Evolutionary conservation across 2,797 vertebrate species (phyloP).

Genomic region (Sebastes aleutianus): DNA sequence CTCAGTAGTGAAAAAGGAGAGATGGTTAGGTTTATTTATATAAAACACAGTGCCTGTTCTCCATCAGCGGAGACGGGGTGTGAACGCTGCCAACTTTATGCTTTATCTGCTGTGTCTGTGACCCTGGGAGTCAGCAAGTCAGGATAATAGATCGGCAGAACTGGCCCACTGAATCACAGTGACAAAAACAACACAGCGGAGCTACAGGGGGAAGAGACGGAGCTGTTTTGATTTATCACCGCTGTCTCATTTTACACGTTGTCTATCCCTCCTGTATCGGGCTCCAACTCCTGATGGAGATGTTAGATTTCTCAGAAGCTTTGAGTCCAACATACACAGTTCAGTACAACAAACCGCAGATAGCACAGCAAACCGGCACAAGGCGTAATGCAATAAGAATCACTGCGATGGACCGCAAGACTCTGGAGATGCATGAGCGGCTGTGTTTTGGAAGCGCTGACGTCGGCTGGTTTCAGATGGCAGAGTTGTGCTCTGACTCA

Average conservation of each 20-base stretch:
- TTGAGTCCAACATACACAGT: constrained; percentile 16
- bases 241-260: constrained; percentile 29
- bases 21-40: constrained; percentile 48
- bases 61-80: constrained; percentile 40
- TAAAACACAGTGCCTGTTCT: constrained; percentile 46
- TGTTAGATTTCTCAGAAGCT: constrained; percentile 19
- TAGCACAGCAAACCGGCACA: constrained; percentile 1
- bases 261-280: not conserved
- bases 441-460: constrained; percentile 19
- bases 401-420: not conserved
- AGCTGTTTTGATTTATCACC: constrained; percentile 31
- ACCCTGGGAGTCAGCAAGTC: constrained; percentile 15
- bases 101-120: constrained; percentile 58
- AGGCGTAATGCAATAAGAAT: not conserved
- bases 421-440: not conserved
- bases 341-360: constrained; percentile 17
- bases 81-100: constrained; percentile 42
- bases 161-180: constrained; percentile 27
- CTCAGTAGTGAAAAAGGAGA: constrained; percentile 33
- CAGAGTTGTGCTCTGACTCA: not conserved
- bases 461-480: not conserved
- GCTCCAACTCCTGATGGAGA: constrained; percentile 24
- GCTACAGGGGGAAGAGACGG: not conserved
- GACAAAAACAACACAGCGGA: constrained; percentile 27
- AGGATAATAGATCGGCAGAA: constrained; percentile 33